phyloP scores from a whole-genome alignment of 2,888 invertebrate genomes.

The Lasioglossum zephyrum region DNA sequence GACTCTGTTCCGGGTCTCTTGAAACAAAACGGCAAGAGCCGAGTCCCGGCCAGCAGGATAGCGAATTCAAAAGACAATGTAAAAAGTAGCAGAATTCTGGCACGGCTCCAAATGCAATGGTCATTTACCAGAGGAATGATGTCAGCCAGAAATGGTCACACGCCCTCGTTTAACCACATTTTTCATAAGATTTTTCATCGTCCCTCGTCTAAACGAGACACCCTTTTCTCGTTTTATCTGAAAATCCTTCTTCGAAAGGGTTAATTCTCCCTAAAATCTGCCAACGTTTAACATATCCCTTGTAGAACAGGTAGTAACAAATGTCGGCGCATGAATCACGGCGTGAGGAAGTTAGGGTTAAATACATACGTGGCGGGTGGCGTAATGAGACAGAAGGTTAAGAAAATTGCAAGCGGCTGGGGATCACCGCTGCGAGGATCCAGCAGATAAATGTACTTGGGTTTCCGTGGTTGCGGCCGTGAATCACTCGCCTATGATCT shows the following conservation, averaged over 20 bases:
- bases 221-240: not conserved
- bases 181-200: not conserved
- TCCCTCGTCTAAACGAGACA: not conserved
- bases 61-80: not conserved
- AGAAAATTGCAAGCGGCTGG: constrained; percentile 21
- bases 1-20: not conserved
- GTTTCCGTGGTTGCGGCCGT: not conserved
- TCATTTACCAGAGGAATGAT: not conserved
- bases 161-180: not conserved
- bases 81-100: not conserved
- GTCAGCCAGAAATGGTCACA: not conserved
- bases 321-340: not conserved
- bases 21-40: not conserved
- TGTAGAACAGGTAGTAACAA: not conserved
- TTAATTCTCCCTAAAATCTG: not conserved
- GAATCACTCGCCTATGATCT: constrained; percentile 33
- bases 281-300: not conserved
- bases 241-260: too few relatives aligned
- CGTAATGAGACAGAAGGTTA: constrained; percentile 6
- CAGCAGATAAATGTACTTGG: constrained; percentile 21
- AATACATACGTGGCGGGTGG: constrained; percentile 3
- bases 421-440: constrained; percentile 5
- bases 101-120: not conserved
- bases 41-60: not conserved
- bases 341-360: not conserved